These are phyloP conservation scores for Monomorium pharaonis DNA, from an alignment of 1,140 invertebrate species.

Conservation along the genomic window DNA sequence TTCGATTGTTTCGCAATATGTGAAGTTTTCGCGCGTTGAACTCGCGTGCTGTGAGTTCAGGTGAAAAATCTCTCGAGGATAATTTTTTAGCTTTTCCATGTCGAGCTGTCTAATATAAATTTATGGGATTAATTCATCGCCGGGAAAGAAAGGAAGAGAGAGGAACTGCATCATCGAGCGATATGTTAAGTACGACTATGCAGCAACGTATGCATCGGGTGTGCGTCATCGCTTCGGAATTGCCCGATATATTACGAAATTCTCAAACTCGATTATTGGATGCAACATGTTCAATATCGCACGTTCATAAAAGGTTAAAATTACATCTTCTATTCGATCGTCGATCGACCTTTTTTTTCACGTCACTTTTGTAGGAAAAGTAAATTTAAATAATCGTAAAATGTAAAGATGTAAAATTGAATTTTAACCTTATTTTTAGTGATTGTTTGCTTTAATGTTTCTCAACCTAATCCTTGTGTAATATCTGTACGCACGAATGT, in stretches of 20 bases:
- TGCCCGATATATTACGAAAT: conserved; percentile 27
- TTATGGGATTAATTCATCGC: conserved; percentile 65
- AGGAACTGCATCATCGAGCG: conserved; percentile 31
- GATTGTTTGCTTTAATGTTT: not conserved
- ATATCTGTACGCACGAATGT: not conserved
- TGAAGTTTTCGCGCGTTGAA: conserved; percentile 1
- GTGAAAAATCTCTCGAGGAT: conserved; percentile 61
- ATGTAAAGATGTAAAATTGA: not conserved
- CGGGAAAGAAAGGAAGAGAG: not conserved
- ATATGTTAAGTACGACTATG: conserved; percentile 19
- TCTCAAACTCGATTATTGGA: conserved; percentile 32
- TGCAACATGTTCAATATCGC: conserved; percentile 18
- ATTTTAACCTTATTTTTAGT: not conserved
- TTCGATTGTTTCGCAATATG: conserved; percentile 54
- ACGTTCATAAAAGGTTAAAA: conserved; percentile 7
- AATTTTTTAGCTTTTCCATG: conserved; percentile 60
- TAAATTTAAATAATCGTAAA: conserved; percentile 1
- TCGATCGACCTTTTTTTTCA: not conserved
- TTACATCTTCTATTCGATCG: not conserved
- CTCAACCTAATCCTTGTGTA: not conserved
- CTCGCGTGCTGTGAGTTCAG: not conserved
- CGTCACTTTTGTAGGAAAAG: not conserved
- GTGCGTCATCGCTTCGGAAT: not conserved
- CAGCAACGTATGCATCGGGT: not conserved
- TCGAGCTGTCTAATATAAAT: conserved; percentile 54